These are phyloP conservation scores for Gryllus longicercus DNA, from an alignment of 2,888 invertebrate genomes.

Conservation along the genomic window DNA sequence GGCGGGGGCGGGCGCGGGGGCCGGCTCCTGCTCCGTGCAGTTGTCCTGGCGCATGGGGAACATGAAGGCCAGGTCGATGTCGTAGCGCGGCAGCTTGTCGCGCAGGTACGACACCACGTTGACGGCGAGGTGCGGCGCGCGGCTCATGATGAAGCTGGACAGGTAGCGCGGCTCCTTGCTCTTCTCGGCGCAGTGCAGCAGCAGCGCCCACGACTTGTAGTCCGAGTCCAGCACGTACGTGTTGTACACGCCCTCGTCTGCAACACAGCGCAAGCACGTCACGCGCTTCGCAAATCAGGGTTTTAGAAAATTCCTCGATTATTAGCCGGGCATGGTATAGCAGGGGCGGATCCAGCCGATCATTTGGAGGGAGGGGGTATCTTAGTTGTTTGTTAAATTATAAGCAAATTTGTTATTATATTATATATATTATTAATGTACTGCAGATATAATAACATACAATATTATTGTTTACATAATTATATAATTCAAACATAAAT, in stretches of 20 bases:
- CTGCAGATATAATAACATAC: too few relatives aligned
- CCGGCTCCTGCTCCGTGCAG: slow-evolving; percentile 46
- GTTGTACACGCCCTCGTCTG: slow-evolving; percentile 85
- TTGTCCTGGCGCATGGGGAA: slow-evolving; percentile 75
- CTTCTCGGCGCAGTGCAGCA: slow-evolving; percentile 85
- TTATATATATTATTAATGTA: too few relatives aligned
- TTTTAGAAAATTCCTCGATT: neutral
- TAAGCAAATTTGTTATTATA: too few relatives aligned
- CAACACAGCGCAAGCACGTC: slow-evolving; percentile 38
- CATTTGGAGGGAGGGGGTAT: too few relatives aligned
- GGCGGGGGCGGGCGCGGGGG: neutral
- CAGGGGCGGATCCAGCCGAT: too few relatives aligned
- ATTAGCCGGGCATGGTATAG: neutral
- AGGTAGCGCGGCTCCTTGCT: slow-evolving; percentile 72
- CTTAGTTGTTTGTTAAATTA: too few relatives aligned
- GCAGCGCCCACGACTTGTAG: slow-evolving; percentile 75
- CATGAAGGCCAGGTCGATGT: slow-evolving; percentile 80
- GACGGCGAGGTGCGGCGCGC: slow-evolving; percentile 56
- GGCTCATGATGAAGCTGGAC: slow-evolving; percentile 76
- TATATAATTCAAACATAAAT: too few relatives aligned
- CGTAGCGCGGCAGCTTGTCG: slow-evolving; percentile 72
- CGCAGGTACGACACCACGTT: slow-evolving; percentile 69
- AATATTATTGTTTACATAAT: too few relatives aligned
- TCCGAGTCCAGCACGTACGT: slow-evolving; percentile 83
- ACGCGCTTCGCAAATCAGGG: slow-evolving; percentile 26